Evolutionary conservation across 2,888 invertebrate genomes (phyloP).

Genomic region (Fragum whitleyi): DNA sequence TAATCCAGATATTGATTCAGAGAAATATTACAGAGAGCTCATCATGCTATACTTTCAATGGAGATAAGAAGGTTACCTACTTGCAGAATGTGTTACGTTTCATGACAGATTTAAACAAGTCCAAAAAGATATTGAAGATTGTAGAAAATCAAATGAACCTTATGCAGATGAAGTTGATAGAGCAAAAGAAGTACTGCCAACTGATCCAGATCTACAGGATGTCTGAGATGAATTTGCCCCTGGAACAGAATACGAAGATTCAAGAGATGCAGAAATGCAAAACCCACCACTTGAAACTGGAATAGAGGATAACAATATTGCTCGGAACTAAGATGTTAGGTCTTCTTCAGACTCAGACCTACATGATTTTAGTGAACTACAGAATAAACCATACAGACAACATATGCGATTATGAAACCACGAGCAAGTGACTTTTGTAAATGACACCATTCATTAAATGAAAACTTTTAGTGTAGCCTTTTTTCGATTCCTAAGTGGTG

Average conservation of each 20-base stretch:
- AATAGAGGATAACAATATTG: too few species aligned
- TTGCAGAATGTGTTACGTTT: constrained; percentile 27
- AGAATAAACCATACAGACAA: background rate
- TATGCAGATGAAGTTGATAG: constrained; percentile 44
- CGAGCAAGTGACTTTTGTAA: background rate
- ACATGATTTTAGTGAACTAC: background rate
- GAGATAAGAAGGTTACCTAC: constrained; percentile 71
- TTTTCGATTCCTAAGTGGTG: background rate
- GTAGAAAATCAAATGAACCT: constrained; percentile 46
- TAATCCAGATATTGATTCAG: constrained; percentile 62
- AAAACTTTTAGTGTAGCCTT: background rate
- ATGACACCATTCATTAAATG: background rate
- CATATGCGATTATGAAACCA: background rate
- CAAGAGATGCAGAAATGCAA: background rate
- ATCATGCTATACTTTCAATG: constrained; percentile 77
- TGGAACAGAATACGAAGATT: constrained; percentile 44
- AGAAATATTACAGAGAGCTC: constrained; percentile 75
- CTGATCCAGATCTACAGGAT: constrained; percentile 39
- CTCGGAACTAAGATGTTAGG: constrained; percentile 50
- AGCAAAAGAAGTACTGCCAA: constrained; percentile 36
- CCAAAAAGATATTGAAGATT: constrained; percentile 34
- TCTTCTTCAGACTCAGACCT: background rate
- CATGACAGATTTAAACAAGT: constrained; percentile 29
- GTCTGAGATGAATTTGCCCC: constrained; percentile 60
- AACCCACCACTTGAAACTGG: background rate